Conservation (phyloP, 2,888 invertebrate species). For the Luffia ferchaultella region DNA sequence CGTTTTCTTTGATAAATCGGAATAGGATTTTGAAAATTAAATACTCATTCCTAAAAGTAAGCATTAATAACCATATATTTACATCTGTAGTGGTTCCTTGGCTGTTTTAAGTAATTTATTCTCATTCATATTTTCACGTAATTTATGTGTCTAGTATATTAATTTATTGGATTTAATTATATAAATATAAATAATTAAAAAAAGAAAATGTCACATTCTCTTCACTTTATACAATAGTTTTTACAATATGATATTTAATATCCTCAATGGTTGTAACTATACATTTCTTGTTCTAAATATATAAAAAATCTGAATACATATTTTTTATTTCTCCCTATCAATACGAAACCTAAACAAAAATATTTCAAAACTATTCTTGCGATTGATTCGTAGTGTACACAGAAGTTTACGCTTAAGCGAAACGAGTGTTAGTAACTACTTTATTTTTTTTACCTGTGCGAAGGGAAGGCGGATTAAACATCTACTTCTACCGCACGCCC, state of each 20-base stretch:
- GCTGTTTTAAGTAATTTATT: constrained; percentile 61
- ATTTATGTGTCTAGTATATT: constrained; percentile 64
- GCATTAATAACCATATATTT: constrained; percentile 59
- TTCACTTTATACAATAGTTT: constrained; percentile 68
- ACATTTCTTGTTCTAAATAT: constrained; percentile 70
- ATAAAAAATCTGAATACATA: constrained; percentile 48
- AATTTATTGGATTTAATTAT: constrained; percentile 61
- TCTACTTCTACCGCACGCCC: no score
- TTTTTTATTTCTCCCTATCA: constrained; percentile 2
- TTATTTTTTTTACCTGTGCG: no score
- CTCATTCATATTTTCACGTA: constrained; percentile 61
- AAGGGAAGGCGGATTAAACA: no score
- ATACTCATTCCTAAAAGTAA: constrained; percentile 55
- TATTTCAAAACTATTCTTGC: background rate
- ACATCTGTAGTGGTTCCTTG: constrained; percentile 60
- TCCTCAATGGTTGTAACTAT: constrained; percentile 69
- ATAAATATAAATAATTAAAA: constrained; percentile 52
- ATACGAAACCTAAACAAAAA: background rate
- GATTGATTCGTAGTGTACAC: background rate
- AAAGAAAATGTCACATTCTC: constrained; percentile 50
- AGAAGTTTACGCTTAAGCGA: no score
- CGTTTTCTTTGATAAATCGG: constrained; percentile 38
- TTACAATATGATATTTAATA: constrained; percentile 68
- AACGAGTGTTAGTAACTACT: no score
- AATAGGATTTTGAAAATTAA: constrained; percentile 42